Evolutionary conservation across 2,888 invertebrate species (phyloP).

Genomic region (Sipunculus nudus): DNA sequence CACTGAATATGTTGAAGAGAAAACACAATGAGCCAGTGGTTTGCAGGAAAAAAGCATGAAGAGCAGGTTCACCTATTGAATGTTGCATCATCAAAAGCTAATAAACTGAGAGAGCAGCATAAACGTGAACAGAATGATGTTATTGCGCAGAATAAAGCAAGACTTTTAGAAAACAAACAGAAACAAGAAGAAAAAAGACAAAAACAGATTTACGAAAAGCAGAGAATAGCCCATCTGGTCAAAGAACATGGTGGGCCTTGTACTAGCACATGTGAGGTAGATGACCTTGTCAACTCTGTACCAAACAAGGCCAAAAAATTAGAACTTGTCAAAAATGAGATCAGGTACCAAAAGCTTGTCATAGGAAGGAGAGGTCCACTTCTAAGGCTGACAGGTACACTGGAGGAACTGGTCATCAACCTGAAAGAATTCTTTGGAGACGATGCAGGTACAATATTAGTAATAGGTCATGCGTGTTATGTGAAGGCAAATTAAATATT

Average conservation of each 20-base stretch:
- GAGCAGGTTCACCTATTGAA: not conserved
- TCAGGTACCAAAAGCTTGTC: not conserved
- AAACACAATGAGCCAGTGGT: not conserved
- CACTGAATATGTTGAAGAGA: not conserved
- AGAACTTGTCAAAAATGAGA: not conserved
- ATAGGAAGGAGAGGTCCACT: not conserved
- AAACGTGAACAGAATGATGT: not conserved
- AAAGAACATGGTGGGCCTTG: not conserved
- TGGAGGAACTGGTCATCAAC: not conserved
- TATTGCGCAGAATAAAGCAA: too few relatives aligned
- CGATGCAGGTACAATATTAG: too few relatives aligned
- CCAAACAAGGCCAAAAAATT: not conserved
- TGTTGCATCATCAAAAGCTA: not conserved
- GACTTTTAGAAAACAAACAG: too few relatives aligned
- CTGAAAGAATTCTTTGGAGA: not conserved
- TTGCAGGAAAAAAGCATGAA: not conserved
- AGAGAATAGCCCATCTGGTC: not conserved
- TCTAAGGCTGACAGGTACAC: not conserved
- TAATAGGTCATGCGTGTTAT: too few relatives aligned
- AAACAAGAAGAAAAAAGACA: not conserved
- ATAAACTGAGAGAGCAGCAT: not conserved
- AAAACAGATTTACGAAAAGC: not conserved
- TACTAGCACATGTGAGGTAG: not conserved
- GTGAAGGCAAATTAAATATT: too few relatives aligned
- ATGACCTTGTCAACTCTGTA: not conserved